A percentile compares a stretch with the other conserved stretches of the same genome.
phyloP scores from a whole-genome alignment of 2,113 vertebrate genomes.

The Rattus rattus region DNA sequence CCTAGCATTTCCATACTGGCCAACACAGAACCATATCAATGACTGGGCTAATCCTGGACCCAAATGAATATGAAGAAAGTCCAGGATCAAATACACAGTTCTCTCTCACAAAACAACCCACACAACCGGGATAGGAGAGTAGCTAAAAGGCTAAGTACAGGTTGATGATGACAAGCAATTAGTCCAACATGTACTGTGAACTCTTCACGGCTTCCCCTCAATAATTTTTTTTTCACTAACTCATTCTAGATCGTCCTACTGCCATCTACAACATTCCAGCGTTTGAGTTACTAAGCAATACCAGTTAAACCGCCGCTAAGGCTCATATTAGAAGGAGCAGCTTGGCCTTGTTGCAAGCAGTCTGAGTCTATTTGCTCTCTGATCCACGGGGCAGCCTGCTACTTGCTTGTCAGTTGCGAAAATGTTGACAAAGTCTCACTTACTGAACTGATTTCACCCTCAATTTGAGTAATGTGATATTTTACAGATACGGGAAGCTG shows the following conservation, averaged over 20 bases:
- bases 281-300: constrained; percentile 68
- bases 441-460: constrained; percentile 82
- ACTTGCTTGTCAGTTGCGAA: constrained; percentile 77
- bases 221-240: not conserved
- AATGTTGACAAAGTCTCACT: constrained; percentile 81
- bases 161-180: not conserved
- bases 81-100: not conserved
- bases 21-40: not conserved
- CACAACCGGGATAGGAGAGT: not conserved
- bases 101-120: not conserved
- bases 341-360: constrained; percentile 68
- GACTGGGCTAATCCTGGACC: not conserved
- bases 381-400: constrained; percentile 72
- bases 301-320: constrained; percentile 58
- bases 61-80: not conserved
- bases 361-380: constrained; percentile 74
- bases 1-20: not conserved
- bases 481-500: constrained; percentile 82
- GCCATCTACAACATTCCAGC: constrained; percentile 5
- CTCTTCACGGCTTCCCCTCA: not conserved
- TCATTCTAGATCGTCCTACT: not conserved
- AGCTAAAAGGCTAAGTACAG: not conserved
- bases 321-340: constrained; percentile 70
- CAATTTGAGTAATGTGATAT: constrained; percentile 83
- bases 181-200: not conserved